Percentiles rank a stretch among this genome's conserved stretches.
phyloP scores from a whole-genome alignment of 2,113 vertebrate species.

The Osmerus eperlanus region DNA sequence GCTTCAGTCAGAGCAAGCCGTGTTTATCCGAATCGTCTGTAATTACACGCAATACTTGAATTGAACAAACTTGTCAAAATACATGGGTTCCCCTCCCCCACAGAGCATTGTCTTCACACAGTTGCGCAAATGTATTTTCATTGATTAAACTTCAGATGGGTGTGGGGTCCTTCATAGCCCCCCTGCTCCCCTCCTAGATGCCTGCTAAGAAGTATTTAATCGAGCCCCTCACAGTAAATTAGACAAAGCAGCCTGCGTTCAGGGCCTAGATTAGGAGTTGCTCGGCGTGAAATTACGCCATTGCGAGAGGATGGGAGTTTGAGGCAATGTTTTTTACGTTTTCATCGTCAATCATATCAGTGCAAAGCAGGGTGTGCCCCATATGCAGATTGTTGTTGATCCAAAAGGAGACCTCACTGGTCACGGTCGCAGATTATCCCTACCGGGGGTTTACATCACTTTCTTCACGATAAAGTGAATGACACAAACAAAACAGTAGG shows the following conservation, averaged over 20 bases:
- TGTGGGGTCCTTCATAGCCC: not conserved
- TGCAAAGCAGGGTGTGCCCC: slow-evolving; percentile 7
- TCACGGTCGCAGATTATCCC: slow-evolving; percentile 1
- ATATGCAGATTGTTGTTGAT: slow-evolving; percentile 44
- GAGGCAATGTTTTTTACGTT: slow-evolving; percentile 45
- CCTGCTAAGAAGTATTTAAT: slow-evolving; percentile 39
- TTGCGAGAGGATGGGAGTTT: slow-evolving; percentile 50
- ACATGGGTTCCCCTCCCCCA: not conserved
- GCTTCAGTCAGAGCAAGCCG: not conserved
- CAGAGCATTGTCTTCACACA: not conserved
- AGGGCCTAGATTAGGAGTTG: slow-evolving; percentile 42
- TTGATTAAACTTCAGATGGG: slow-evolving; percentile 6
- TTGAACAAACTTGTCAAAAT: slow-evolving; percentile 7
- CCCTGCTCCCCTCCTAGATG: slow-evolving; percentile 12
- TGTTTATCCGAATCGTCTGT: not conserved
- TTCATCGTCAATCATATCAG: slow-evolving; percentile 39
- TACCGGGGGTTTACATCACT: not conserved
- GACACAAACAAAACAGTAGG: not conserved
- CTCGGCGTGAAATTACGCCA: slow-evolving; percentile 57
- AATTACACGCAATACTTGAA: not conserved
- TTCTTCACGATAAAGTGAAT: not conserved
- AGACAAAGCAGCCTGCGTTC: slow-evolving; percentile 20
- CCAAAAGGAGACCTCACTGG: slow-evolving; percentile 18
- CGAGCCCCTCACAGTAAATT: slow-evolving; percentile 30
- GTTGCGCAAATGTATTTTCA: slow-evolving; percentile 12